Conservation (phyloP, 2,888 invertebrate species). For the Philonicus albiceps region DNA sequence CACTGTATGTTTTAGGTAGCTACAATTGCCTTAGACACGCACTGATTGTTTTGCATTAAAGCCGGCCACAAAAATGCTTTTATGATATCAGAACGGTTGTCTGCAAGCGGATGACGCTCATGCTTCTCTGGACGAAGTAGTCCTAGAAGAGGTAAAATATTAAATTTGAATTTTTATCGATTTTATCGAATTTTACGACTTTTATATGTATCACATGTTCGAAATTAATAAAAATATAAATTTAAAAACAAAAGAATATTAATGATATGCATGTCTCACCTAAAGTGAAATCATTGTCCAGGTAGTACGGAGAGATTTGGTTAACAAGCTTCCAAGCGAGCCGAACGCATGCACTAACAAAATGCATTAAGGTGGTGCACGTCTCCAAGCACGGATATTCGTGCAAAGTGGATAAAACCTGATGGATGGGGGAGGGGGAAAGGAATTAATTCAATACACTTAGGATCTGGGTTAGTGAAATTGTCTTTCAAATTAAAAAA, state of each 20-base stretch:
- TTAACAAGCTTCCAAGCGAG: constrained; percentile 88
- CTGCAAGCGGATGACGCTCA: constrained; percentile 79
- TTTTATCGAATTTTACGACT: too few relatives aligned
- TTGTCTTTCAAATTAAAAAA: neutral
- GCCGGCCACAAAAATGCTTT: constrained; percentile 89
- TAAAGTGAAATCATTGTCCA: constrained; percentile 75
- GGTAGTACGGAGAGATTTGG: constrained; percentile 72
- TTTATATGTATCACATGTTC: neutral
- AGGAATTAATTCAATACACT: neutral
- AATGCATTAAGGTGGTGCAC: constrained; percentile 79
- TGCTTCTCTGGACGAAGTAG: constrained; percentile 78
- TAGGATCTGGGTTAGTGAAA: constrained; percentile 41
- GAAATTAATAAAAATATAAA: neutral
- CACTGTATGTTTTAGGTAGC: constrained; percentile 59
- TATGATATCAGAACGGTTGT: constrained; percentile 77
- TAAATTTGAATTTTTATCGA: neutral
- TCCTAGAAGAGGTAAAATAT: constrained; percentile 58
- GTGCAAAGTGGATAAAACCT: constrained; percentile 88
- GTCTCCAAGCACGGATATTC: constrained; percentile 90
- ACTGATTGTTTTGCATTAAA: constrained; percentile 77
- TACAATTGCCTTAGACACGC: constrained; percentile 86
- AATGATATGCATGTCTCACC: constrained; percentile 61
- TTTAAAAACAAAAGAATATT: neutral
- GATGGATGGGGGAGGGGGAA: constrained; percentile 52
- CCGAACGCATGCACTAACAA: constrained; percentile 82